Evolutionary conservation across 2,113 vertebrate species (phyloP).

Genomic region (Trogon surrucura): DNA sequence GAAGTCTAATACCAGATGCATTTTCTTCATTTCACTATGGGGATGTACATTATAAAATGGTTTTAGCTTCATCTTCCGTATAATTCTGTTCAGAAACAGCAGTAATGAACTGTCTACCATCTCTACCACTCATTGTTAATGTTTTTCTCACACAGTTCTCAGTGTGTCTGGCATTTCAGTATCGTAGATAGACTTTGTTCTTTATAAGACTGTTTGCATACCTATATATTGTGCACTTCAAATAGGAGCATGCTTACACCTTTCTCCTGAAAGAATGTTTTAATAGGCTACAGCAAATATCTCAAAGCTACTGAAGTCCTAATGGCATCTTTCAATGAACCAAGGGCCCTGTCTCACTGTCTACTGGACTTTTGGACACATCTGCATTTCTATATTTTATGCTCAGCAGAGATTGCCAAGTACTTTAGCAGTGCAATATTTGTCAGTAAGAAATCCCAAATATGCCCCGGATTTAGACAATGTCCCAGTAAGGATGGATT

Average conservation of each 20-base stretch:
- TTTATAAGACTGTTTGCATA: background rate
- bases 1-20: background rate
- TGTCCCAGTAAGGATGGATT: background rate
- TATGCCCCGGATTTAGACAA: background rate
- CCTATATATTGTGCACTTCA: background rate
- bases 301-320: background rate
- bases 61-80: conserved; percentile 25
- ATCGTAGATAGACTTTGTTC: background rate
- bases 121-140: conserved; percentile 3
- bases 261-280: background rate
- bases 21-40: background rate
- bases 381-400: background rate
- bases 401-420: background rate
- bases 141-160: background rate
- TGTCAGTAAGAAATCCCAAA: background rate
- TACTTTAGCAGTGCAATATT: background rate
- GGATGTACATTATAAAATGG: background rate
- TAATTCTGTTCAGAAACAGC: conserved; percentile 16
- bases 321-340: background rate
- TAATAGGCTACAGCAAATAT: background rate
- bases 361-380: background rate
- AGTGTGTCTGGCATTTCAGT: background rate
- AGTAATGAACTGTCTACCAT: background rate
- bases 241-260: background rate
- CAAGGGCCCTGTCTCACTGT: background rate